A percentile compares a stretch with the other conserved stretches of the same genome.
Conservation (phyloP, 2,888 invertebrate genomes). For the Ennomos quercinarius region DNA sequence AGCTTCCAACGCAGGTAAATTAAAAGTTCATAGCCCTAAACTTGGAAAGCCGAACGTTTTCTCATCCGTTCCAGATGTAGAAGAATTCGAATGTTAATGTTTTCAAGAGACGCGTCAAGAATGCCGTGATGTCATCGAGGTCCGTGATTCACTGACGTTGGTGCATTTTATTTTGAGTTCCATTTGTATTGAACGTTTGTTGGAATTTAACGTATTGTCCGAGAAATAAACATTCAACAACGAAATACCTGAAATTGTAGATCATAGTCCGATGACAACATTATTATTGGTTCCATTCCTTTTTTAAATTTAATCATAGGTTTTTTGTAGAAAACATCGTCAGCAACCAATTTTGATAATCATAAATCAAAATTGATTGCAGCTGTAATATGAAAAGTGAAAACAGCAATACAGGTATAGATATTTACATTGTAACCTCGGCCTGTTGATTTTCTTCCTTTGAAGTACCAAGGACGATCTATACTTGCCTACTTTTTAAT, state of each 20-base stretch:
- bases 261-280: neutral
- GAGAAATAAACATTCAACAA: conserved; percentile 27
- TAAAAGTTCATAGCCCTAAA: conserved; percentile 34
- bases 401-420: too few relatives aligned
- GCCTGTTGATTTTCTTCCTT: too few relatives aligned
- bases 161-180: conserved; percentile 35
- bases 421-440: too few relatives aligned
- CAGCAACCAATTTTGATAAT: too few relatives aligned
- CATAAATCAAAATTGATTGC: too few relatives aligned
- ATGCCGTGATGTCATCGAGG: conserved; percentile 40
- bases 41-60: conserved; percentile 28
- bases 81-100: conserved; percentile 41
- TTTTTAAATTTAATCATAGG: too few relatives aligned
- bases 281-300: neutral
- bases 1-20: neutral
- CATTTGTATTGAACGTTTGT: conserved; percentile 24
- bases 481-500: too few relatives aligned
- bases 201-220: conserved; percentile 26
- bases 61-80: conserved; percentile 40
- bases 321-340: too few relatives aligned
- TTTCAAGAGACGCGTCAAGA: conserved; percentile 29
- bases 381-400: too few relatives aligned
- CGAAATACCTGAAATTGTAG: conserved; percentile 8
- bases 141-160: conserved; percentile 35
- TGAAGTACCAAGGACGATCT: too few relatives aligned